phyloP scores from a whole-genome alignment of 2,888 invertebrate genomes.

The Lasioglossum zephyrum region DNA sequence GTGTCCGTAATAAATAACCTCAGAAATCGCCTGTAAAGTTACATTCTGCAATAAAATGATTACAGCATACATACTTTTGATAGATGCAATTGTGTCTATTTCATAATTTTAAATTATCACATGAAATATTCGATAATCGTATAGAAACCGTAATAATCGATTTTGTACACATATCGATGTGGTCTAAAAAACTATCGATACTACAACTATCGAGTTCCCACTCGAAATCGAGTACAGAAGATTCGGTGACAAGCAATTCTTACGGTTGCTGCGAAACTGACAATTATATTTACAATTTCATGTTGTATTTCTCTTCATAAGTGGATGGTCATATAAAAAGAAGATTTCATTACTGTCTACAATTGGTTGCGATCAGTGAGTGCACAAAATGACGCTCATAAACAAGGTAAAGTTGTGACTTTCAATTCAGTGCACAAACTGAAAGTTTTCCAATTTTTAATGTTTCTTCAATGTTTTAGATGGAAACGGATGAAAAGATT shows the following conservation, averaged over 20 bases:
- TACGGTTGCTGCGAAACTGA: conserved; percentile 17
- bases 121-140: background rate
- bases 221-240: conserved; percentile 15
- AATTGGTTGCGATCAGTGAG: conserved; percentile 31
- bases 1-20: too few relatives aligned
- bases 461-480: conserved; percentile 83
- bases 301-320: conserved; percentile 7
- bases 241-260: conserved; percentile 60
- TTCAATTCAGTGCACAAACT: background rate
- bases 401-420: conserved; percentile 76
- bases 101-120: background rate
- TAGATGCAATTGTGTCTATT: background rate
- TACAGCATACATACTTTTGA: background rate
- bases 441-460: conserved; percentile 4
- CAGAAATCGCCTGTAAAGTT: too few relatives aligned
- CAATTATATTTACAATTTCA: conserved; percentile 19
- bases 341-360: conserved; percentile 10
- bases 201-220: conserved; percentile 8
- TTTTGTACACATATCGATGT: background rate
- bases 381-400: conserved; percentile 79
- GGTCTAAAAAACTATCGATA: background rate
- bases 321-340: conserved; percentile 48
- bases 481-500: conserved; percentile 89
- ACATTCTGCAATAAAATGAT: too few relatives aligned
- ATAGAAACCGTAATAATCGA: background rate